Percentiles rank a stretch among this genome's conserved stretches.
phyloP scores from a whole-genome alignment of 1,140 invertebrate species.

The Berghia stephanieae region DNA sequence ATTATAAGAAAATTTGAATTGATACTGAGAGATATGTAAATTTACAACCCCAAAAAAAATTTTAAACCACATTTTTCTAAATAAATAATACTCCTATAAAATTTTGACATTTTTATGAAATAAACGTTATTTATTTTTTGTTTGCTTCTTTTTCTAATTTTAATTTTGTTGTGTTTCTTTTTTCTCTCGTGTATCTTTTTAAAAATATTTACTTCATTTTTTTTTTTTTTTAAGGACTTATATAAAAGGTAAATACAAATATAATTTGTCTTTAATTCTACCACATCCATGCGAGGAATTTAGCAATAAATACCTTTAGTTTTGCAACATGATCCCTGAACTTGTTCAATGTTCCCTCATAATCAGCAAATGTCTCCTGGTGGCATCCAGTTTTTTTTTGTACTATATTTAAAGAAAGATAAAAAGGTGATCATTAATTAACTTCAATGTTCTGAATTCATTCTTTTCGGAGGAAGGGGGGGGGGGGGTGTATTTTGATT shows the following conservation, averaged over 20 bases:
- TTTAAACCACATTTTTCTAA: conserved; percentile 10
- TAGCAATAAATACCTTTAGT: conserved; percentile 69
- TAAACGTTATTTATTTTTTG: too few species aligned
- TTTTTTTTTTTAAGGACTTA: not conserved
- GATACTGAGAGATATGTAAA: not conserved
- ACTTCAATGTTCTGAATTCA: too few species aligned
- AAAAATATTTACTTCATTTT: not conserved
- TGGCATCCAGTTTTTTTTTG: conserved; percentile 75
- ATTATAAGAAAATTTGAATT: not conserved
- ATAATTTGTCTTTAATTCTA: not conserved
- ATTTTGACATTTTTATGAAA: too few species aligned
- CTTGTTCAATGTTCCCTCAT: conserved; percentile 93
- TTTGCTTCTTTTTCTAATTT: too few species aligned
- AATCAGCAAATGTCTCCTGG: conserved; percentile 91
- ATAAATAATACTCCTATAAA: too few species aligned
- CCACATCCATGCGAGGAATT: not conserved
- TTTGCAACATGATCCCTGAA: conserved; percentile 92
- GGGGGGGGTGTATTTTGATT: too few species aligned
- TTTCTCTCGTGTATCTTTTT: too few species aligned
- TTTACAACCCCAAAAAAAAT: not conserved
- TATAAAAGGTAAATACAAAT: not conserved
- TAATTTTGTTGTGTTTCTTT: too few species aligned
- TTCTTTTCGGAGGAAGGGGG: too few species aligned
- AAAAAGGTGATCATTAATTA: too few species aligned
- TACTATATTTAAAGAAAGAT: conserved; percentile 51